Evolutionary conservation across 2,888 invertebrate species (phyloP).

Genomic region (Elgonia sp.): DNA sequence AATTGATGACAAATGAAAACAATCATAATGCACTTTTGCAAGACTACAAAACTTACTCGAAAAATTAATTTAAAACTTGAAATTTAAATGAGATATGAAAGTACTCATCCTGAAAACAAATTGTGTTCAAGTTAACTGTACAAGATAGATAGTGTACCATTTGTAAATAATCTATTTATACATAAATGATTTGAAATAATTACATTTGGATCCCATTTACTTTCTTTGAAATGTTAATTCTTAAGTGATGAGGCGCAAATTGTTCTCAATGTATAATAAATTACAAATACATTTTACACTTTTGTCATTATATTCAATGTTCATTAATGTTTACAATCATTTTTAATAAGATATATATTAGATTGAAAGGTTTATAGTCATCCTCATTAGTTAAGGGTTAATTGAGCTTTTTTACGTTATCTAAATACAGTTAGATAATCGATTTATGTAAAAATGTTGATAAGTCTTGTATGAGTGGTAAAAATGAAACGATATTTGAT

Average conservation of each 20-base stretch:
- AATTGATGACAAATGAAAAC: neutral
- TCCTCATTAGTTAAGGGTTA: conserved; percentile 21
- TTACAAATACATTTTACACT: too few relatives aligned
- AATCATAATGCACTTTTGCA: neutral
- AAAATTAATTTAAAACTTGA: neutral
- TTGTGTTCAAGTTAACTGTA: conserved; percentile 8
- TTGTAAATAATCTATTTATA: conserved; percentile 1
- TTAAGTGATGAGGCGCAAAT: too few relatives aligned
- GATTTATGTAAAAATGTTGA: conserved; percentile 30
- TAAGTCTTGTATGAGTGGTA: conserved; percentile 22
- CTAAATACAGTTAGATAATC: neutral
- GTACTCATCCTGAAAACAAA: conserved; percentile 7
- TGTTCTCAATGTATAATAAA: too few relatives aligned
- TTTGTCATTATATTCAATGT: too few relatives aligned
- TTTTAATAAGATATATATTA: neutral
- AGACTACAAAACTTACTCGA: neutral
- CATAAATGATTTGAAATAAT: conserved; percentile 3
- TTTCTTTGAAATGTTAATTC: too few relatives aligned
- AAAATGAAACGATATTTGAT: neutral
- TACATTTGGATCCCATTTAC: conserved; percentile 33
- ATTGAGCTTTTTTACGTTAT: conserved; percentile 7
- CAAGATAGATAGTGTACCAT: neutral
- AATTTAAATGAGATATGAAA: conserved; percentile 1
- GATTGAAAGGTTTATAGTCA: neutral
- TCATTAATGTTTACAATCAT: too few relatives aligned